A percentile compares a stretch with the other conserved stretches of the same genome.
phyloP scores from a whole-genome alignment of 2,113 vertebrate species.

The Colossoma macropomum region DNA sequence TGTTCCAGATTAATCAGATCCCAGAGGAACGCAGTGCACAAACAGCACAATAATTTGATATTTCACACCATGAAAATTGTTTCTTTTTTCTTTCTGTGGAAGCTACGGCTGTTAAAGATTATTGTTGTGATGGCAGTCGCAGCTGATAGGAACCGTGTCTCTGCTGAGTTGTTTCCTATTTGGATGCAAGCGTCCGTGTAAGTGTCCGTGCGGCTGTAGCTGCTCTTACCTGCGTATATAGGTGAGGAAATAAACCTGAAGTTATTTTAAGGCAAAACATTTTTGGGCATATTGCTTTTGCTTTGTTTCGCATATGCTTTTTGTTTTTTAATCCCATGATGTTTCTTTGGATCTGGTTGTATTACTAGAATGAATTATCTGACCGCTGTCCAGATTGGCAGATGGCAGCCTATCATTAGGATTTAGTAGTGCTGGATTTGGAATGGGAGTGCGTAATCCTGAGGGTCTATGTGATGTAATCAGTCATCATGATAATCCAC shows the following conservation, averaged over 20 bases:
- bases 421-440: not conserved
- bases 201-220: not conserved
- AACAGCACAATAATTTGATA: constrained; percentile 49
- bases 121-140: not conserved
- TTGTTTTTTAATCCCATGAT: not conserved
- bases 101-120: not conserved
- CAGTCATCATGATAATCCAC: constrained; percentile 18
- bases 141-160: not conserved
- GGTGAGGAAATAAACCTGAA: no score
- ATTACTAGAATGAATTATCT: not conserved
- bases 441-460: not conserved
- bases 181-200: not conserved
- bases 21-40: constrained; percentile 17
- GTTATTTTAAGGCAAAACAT: no score
- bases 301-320: not conserved
- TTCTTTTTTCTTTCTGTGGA: constrained; percentile 2
- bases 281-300: not conserved
- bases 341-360: not conserved
- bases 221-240: not conserved
- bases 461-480: constrained; percentile 26
- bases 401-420: not conserved
- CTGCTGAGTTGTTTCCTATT: not conserved
- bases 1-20: constrained; percentile 50
- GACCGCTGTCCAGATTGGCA: not conserved
- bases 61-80: constrained; percentile 40